Base-by-base conservation (phyloP, 2,113 vertebrate species). In the Nyctereutes procyonoides region DNA sequence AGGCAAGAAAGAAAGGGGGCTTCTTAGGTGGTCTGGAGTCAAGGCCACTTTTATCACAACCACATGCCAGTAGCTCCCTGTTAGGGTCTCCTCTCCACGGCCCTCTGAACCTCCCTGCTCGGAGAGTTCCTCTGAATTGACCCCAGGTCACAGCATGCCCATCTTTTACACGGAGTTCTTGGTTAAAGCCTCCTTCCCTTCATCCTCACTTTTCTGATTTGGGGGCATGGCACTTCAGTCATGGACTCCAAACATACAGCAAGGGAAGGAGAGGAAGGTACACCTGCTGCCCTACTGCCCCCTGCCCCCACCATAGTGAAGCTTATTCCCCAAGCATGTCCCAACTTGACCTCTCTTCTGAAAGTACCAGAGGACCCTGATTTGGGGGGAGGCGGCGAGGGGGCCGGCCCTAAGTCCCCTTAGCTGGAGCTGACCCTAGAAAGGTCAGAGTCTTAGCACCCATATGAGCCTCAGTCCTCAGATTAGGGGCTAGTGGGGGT, bases 401-500 rank as follows among this genome's bases (percentile, higher is more conserved):
- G 13, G 56, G 35, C 67, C 73, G 85, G 92, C 88, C 93, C 67
- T 74, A 94, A 93, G 67, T 81, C 74, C 88, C 94, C 76, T 63
- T 82, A 93, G 84, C 67, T 76, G 67, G 71, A 90, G 73, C 93
- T 97, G 93, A 96, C 83, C 95, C 90, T 85, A 48, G 55, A 63
- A 71, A 95, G 86, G 83, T 88, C 93, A 76, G 91, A 85, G 96
- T 96, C 93, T 98, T 43, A 35, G 94, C 96, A 93, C 84, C 77
- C 56, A 65, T n/a, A 48, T 1, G 98, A 98, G 96, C 98, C 98
- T 8, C 76, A 7, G 98, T 98, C 67, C 98, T 98, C 71, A 98
- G 98, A 80, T 98, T 98, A 32, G 79, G 51, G 53, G 98, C 98
- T 43, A 43, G 5, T 43, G 43, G 43, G 43, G 5, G 43, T 43